phyloP scores from a whole-genome alignment of 2,888 invertebrate genomes.

The Tribolium freemani region DNA sequence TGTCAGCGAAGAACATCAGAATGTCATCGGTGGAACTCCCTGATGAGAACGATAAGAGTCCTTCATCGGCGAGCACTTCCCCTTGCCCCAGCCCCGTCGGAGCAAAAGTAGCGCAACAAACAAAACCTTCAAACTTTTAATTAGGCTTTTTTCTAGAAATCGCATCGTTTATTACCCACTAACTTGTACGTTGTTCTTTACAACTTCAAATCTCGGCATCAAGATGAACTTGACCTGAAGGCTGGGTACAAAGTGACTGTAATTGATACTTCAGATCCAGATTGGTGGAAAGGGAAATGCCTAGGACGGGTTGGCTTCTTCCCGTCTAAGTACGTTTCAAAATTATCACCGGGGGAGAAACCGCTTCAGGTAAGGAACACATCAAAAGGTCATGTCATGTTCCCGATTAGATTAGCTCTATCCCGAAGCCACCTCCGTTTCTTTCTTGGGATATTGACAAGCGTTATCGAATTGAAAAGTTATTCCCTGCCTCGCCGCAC shows the following conservation, averaged over 20 bases:
- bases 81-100: slow-evolving; percentile 90
- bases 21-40: slow-evolving; percentile 96
- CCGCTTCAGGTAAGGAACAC: slow-evolving; percentile 82
- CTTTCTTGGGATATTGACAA: slow-evolving; percentile 12
- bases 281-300: slow-evolving; percentile 98
- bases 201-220: slow-evolving; percentile 94
- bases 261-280: slow-evolving; percentile 93
- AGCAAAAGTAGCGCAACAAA: slow-evolving; percentile 59
- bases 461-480: slow-evolving; percentile 24
- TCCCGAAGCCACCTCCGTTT: slow-evolving; percentile 1
- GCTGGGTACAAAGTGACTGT: slow-evolving; percentile 93
- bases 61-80: slow-evolving; percentile 93
- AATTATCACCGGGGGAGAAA: slow-evolving; percentile 90
- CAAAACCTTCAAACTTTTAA: slow-evolving; percentile 12
- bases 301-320: slow-evolving; percentile 92
- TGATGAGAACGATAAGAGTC: slow-evolving; percentile 90
- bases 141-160: slow-evolving; percentile 73
- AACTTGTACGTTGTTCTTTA: slow-evolving; percentile 95
- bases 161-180: slow-evolving; percentile 87
- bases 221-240: slow-evolving; percentile 94
- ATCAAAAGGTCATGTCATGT: slow-evolving; percentile 14
- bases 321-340: slow-evolving; percentile 94
- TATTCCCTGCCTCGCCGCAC: slow-evolving; percentile 1
- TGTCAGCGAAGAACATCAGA: slow-evolving; percentile 85
- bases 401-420: slow-evolving; percentile 17